These are phyloP conservation scores for Drosophila kepulauana DNA, from an alignment of 1,140 invertebrate species.

Conservation along the genomic window DNA sequence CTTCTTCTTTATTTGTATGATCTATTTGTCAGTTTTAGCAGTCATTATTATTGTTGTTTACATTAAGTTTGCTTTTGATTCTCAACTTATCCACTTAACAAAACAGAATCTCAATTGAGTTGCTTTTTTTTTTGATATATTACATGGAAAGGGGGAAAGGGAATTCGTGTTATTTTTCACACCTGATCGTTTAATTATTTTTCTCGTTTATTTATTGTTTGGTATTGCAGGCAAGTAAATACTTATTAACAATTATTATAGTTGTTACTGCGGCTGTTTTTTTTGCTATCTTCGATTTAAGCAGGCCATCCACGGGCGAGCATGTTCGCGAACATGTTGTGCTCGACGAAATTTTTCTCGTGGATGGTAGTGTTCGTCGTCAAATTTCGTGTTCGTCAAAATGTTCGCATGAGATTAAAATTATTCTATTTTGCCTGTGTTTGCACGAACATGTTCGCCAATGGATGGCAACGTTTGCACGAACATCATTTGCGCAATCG, in stretches of 20 bases:
- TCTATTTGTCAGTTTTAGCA: slow-evolving; percentile 70
- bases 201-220: slow-evolving; percentile 5
- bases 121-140: slow-evolving; percentile 12
- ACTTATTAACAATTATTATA: slow-evolving; percentile 64
- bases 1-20: slow-evolving; percentile 16
- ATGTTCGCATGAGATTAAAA: too few species aligned
- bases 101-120: slow-evolving; percentile 6
- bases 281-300: slow-evolving; percentile 58
- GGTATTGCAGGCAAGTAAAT: slow-evolving; percentile 48
- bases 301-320: too few species aligned
- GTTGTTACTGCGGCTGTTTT: slow-evolving; percentile 16
- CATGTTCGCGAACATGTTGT: too few species aligned
- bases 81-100: slow-evolving; percentile 10
- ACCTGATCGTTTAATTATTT: slow-evolving; percentile 1
- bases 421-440: too few species aligned
- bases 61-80: slow-evolving; percentile 31
- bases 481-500: too few species aligned
- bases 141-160: slow-evolving; percentile 25
- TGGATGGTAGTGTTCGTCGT: too few species aligned
- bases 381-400: too few species aligned
- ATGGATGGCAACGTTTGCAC: too few species aligned
- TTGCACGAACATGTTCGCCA: too few species aligned
- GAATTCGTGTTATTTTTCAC: slow-evolving; percentile 9
- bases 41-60: slow-evolving; percentile 60
- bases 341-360: too few species aligned